These are phyloP conservation scores for Psilopsiagon aurifrons DNA, from an alignment of 2,113 vertebrate species.

Conservation along the genomic window DNA sequence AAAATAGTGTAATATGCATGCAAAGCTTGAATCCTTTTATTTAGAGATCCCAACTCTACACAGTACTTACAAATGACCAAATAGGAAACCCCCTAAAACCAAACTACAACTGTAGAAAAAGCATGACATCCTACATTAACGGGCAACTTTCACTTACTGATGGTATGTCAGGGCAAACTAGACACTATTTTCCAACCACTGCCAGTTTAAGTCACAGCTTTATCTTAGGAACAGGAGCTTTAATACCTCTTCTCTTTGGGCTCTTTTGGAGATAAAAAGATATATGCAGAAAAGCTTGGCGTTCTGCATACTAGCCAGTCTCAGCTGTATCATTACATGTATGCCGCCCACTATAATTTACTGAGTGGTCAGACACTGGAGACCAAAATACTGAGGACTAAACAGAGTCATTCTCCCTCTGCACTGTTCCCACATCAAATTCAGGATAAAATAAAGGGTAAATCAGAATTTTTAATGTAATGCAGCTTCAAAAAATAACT, in stretches of 20 bases:
- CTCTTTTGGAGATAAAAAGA: background rate
- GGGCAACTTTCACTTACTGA: background rate
- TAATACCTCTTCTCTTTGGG: background rate
- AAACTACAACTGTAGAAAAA: background rate
- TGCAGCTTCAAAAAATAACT: background rate
- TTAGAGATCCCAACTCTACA: background rate
- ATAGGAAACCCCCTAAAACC: background rate
- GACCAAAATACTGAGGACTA: background rate
- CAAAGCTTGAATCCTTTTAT: background rate
- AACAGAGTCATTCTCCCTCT: background rate
- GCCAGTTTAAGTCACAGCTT: background rate
- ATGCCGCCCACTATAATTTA: background rate
- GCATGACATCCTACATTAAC: background rate
- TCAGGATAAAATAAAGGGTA: background rate
- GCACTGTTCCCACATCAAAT: background rate
- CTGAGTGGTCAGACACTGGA: background rate
- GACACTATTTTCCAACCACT: background rate
- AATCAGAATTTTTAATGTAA: background rate
- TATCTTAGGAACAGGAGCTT: background rate
- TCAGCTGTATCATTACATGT: background rate
- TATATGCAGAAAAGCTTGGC: background rate
- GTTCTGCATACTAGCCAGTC: background rate
- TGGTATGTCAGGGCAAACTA: background rate
- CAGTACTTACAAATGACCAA: background rate
- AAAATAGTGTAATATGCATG: background rate